Evolutionary conservation across 2,797 vertebrate species (phyloP).

Genomic region (Pagetopsis macropterus): DNA sequence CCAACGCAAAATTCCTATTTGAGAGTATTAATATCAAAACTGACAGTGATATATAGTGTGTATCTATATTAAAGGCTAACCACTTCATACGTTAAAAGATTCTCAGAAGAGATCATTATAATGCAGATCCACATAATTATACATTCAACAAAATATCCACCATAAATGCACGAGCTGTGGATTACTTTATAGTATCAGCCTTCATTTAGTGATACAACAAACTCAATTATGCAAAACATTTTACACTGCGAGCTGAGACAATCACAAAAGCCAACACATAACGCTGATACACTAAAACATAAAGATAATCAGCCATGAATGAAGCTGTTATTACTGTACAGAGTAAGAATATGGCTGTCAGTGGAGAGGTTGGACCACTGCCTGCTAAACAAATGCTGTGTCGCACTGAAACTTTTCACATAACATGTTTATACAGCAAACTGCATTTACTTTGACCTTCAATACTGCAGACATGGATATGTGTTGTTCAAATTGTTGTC

Average conservation of each 20-base stretch:
- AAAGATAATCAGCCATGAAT: conserved; percentile 30
- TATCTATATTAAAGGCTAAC: not conserved
- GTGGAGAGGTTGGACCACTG: conserved; percentile 28
- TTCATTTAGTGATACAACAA: conserved; percentile 6
- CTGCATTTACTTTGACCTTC: not conserved
- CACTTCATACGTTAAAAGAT: conserved; percentile 1
- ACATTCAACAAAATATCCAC: not conserved
- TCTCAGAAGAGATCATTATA: not conserved
- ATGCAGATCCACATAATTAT: not conserved
- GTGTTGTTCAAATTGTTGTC: not conserved
- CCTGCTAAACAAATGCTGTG: conserved; percentile 32
- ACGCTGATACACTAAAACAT: conserved; percentile 18
- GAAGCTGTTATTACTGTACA: conserved; percentile 7
- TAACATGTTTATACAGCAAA: not conserved
- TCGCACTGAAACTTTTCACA: conserved; percentile 13
- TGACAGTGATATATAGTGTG: conserved; percentile 1
- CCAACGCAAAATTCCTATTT: not conserved
- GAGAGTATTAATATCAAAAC: not conserved
- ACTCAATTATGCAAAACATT: conserved; percentile 18
- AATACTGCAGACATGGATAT: not conserved
- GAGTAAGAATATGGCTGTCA: conserved; percentile 26
- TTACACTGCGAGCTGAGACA: conserved; percentile 15
- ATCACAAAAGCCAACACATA: conserved; percentile 10
- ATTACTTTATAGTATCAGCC: conserved; percentile 3
- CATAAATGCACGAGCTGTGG: not conserved